Percentiles rank a stretch among this genome's conserved stretches.
Evolutionary conservation across 2,797 vertebrate species (phyloP).

Genomic region (Megaceryle alcyon): DNA sequence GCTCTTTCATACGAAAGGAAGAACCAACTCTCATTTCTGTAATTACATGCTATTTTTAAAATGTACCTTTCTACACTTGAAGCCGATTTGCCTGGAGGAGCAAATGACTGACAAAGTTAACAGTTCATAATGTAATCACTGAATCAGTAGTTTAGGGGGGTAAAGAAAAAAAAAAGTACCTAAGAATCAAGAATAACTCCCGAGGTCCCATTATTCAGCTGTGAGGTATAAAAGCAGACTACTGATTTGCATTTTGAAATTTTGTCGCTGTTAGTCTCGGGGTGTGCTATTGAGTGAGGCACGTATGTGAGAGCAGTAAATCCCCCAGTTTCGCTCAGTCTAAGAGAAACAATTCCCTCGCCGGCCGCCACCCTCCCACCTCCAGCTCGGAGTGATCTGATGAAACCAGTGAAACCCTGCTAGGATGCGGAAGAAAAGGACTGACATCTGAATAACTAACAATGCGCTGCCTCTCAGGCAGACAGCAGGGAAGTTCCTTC

Average conservation of each 20-base stretch:
- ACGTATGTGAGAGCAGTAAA: background rate
- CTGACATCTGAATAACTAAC: slow-evolving; percentile 15
- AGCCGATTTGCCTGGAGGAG: slow-evolving; percentile 56
- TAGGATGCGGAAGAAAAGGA: slow-evolving; percentile 24
- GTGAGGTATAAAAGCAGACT: slow-evolving; percentile 17
- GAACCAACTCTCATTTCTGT: background rate
- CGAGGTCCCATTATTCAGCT: background rate
- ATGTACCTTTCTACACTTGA: background rate
- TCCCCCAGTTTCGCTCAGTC: background rate
- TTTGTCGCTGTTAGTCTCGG: background rate
- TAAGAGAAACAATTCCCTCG: background rate
- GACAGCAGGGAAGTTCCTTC: slow-evolving; percentile 67
- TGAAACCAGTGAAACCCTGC: slow-evolving; percentile 53
- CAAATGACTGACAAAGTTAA: slow-evolving; percentile 63
- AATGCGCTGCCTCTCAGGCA: slow-evolving; percentile 18
- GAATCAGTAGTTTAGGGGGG: background rate
- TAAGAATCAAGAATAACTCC: slow-evolving; percentile 36
- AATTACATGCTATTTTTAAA: background rate
- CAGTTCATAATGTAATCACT: slow-evolving; percentile 59
- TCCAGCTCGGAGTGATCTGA: background rate
- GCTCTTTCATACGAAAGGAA: background rate
- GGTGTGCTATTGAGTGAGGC: background rate
- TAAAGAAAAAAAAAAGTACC: background rate
- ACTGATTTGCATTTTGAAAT: slow-evolving; percentile 1
- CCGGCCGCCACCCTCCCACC: slow-evolving; percentile 15